phyloP scores from a whole-genome alignment of 2,888 invertebrate genomes.

The Nemotelus pantherinus region DNA sequence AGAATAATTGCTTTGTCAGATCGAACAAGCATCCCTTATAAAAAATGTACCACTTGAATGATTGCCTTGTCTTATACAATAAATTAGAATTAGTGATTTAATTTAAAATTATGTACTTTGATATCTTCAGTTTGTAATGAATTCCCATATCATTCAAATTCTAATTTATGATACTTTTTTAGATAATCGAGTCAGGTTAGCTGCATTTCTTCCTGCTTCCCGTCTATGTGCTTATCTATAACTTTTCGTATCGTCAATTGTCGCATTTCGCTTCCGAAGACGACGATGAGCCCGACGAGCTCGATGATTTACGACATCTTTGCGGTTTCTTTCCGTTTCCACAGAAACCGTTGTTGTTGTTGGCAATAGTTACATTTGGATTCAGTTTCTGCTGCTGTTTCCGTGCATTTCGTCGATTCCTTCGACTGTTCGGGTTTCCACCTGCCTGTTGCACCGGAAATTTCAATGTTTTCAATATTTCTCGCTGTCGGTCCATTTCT shows the following conservation, averaged over 20 bases:
- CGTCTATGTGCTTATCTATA: too few species aligned
- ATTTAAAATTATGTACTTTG: not conserved
- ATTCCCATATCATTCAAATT: too few species aligned
- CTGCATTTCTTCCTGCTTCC: too few species aligned
- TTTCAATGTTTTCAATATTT: slow-evolving; percentile 22
- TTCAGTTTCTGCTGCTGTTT: not conserved
- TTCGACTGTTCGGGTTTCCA: not conserved
- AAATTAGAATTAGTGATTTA: not conserved
- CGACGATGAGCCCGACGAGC: not conserved
- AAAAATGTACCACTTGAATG: not conserved
- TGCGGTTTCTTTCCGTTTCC: not conserved
- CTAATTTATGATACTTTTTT: too few species aligned
- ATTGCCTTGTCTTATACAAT: not conserved
- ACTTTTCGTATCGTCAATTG: not conserved
- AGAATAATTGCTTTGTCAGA: too few species aligned
- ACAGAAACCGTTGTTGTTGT: not conserved
- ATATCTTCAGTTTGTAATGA: not conserved
- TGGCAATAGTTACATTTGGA: not conserved
- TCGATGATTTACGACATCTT: not conserved
- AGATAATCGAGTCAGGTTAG: too few species aligned
- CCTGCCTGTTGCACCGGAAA: not conserved
- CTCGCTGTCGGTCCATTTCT: slow-evolving; percentile 45
- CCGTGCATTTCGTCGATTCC: slow-evolving; percentile 5
- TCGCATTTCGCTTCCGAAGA: slow-evolving; percentile 5
- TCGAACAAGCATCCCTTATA: not conserved